Base-by-base conservation (phyloP, 1,140 invertebrate species). In the Galendromus occidentalis region DNA sequence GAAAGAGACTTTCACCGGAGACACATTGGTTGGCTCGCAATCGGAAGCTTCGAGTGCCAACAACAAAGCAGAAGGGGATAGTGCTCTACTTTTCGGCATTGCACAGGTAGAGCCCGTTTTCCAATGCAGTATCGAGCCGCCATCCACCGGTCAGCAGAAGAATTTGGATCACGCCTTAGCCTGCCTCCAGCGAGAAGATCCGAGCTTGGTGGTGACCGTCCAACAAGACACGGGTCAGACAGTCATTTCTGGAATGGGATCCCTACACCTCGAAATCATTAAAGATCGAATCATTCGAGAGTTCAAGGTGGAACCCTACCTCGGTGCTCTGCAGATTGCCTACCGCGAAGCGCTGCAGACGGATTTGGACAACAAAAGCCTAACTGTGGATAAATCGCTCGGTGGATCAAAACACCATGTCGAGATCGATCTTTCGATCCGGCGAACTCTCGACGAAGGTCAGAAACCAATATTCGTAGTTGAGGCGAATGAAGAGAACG, bases 51-150 rank as follows among this genome's bases (percentile, higher is more conserved):
- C 72, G 28, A 67, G 68, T 64, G 74, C 72, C 44, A 64, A 67
- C 20, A 69, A 73, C 1, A 69, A 75, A 6, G 7, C 45, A 42
- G 22, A 64, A 12, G 69, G 73, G 0, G 73, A 78, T 70, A 72
- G 30, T 69, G 68, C 68, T 76, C 66, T 84, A 80, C 71, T 78
- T 70, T 79, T 70, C 67, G 83, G 84, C 14, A 78, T 86, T 1
- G 79, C 81, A 47, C 77, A 91, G 67, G 90, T 91, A 0, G 86
- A 93, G 71, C 91, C 94, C 1, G 94, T 98, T 0, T 98, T 96
- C 76, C 93, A 95, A 72, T 97, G 94, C 75, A 90, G 90, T 0
- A 86, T 98, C 64, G 95, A 99, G 78, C 85, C 93, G 0, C 85
- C 90, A 0, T 91, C 87, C 65, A 72, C 85, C 65, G 79, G 83